These are phyloP conservation scores for Jordanella pulchra DNA, from an alignment of 2,797 vertebrate genomes.

Conservation along the genomic window DNA sequence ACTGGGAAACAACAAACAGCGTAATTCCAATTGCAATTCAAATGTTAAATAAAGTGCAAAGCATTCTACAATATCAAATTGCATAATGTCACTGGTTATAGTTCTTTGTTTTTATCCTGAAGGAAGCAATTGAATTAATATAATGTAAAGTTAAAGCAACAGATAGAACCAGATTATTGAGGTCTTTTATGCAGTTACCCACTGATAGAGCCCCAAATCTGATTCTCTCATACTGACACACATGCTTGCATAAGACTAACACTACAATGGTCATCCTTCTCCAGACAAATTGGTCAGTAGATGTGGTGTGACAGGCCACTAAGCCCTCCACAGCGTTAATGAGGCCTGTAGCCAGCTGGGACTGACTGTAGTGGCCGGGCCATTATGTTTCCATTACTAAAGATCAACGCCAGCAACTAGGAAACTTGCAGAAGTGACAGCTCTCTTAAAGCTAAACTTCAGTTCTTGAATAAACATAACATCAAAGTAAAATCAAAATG, in stretches of 20 bases:
- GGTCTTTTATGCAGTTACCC: constrained; percentile 55
- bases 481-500: constrained; percentile 3
- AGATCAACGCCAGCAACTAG: constrained; percentile 30
- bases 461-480: constrained; percentile 14
- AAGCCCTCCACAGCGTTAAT: constrained; percentile 57
- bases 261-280: constrained; percentile 32
- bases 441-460: constrained; percentile 19
- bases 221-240: constrained; percentile 28
- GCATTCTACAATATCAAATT: not conserved
- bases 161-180: constrained; percentile 26
- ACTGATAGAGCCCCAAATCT: constrained; percentile 50
- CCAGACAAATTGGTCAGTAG: constrained; percentile 64
- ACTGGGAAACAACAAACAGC: not conserved
- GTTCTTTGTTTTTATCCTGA: not conserved
- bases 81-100: not conserved
- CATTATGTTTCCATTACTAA: constrained; percentile 64
- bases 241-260: constrained; percentile 6
- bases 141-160: constrained; percentile 11
- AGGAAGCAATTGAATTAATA: not conserved
- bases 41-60: not conserved
- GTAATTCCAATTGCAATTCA: not conserved
- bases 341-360: constrained; percentile 60
- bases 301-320: constrained; percentile 57
- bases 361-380: constrained; percentile 57
- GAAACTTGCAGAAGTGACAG: constrained; percentile 37